Evolutionary conservation across 2,113 vertebrate species (phyloP).

Genomic region (Triplophysa tibetana): DNA sequence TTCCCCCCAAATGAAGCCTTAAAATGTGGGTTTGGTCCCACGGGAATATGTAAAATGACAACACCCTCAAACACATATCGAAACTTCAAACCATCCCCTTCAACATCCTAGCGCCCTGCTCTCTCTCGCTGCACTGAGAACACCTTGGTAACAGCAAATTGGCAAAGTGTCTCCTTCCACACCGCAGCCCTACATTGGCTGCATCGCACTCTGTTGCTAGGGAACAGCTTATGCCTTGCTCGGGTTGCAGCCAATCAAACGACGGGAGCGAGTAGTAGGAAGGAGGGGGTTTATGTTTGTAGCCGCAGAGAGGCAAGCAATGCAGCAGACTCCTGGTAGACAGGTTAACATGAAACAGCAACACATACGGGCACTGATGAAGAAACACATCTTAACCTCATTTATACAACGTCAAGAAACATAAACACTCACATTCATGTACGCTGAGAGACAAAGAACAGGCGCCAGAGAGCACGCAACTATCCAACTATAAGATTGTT

Average conservation of each 20-base stretch:
- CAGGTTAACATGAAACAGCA: constrained; percentile 65
- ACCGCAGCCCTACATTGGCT: constrained; percentile 72
- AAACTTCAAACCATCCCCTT: constrained; percentile 50
- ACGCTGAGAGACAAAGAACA: neutral
- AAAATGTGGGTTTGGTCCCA: too few species aligned
- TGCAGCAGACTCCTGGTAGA: constrained; percentile 63
- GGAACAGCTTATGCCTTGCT: constrained; percentile 80
- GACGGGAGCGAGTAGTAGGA: constrained; percentile 54
- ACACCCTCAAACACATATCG: constrained; percentile 27
- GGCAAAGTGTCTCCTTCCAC: constrained; percentile 71
- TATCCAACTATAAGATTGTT: neutral
- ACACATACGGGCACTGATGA: constrained; percentile 47
- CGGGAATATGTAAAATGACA: neutral
- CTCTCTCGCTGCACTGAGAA: constrained; percentile 58
- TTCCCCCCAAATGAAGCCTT: too few species aligned
- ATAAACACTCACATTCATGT: neutral
- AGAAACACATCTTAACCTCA: neutral
- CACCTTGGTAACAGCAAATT: constrained; percentile 79
- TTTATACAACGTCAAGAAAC: neutral
- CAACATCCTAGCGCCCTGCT: constrained; percentile 46
- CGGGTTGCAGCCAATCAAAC: constrained; percentile 70
- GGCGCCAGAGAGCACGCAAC: neutral
- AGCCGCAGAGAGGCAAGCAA: constrained; percentile 65
- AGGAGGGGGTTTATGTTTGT: constrained; percentile 58
- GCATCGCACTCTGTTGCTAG: constrained; percentile 74